Evolutionary conservation across 2,797 vertebrate genomes (phyloP), one percentile per base, ranked within the genome.

Genomic region (Cottoperca gobio): DNA sequence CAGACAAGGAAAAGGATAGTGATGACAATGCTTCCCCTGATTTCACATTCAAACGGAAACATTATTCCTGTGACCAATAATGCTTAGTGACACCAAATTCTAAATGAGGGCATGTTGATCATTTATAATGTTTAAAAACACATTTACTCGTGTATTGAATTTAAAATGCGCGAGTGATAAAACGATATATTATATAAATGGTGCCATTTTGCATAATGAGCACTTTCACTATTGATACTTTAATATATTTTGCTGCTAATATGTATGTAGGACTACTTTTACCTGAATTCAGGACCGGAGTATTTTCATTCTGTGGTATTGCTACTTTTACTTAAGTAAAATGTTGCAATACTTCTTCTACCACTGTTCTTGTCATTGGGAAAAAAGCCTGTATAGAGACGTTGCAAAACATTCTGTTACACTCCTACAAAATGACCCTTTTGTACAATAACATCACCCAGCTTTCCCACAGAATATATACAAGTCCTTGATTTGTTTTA

Each of bases 1-100:
- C 28, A 74, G 57, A 83, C 24, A 46, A 26, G 31, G 28, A 50
- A 52, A 81, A 59, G 37, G 39, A 24, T 53, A 81, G 23, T 73
- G 28, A 70, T 14, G 48, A 75, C 23, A 62, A 33, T 2, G 4
- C 6, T 43, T 46, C 6, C 11, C 2, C 23, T 84, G 17, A 64
- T 31, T 43, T 58, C 14, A 28, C 1, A 59, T 53, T 45, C 42
- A 35, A 28, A 59, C 1, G 57, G 12, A 21, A 12, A 5, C 14
- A 9, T 19, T 13, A 49, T 12, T 39, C 24, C 6, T 23, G 2
- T 7, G 13, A 50, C 14, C 5, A 39, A 39, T 21, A 31, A 24
- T 11, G 45, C 9, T 19, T 17, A 13, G 8, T 1, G 14, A 42
- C 5, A 37, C 13, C 40, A 46, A 12, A 37, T 19, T 17, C 3